Evolutionary conservation across 2,797 vertebrate genomes (phyloP).

Genomic region (Leptodactylus fallax): DNA sequence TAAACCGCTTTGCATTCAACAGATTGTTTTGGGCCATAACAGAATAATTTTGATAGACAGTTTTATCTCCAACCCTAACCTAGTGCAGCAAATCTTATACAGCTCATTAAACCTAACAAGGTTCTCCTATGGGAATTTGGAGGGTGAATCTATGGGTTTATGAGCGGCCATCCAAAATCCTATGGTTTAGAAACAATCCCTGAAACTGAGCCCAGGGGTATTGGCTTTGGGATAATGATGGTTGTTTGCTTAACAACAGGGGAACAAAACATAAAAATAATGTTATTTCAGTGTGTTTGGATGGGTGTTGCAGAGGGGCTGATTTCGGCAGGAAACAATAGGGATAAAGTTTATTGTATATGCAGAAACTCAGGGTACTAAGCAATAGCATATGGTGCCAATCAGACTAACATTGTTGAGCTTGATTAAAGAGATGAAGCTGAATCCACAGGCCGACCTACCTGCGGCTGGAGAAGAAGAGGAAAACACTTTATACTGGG

Average conservation of each 20-base stretch:
- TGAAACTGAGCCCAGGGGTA: background rate
- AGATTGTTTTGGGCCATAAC: no score
- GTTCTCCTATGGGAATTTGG: background rate
- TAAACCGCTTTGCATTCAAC: no score
- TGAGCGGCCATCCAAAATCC: background rate
- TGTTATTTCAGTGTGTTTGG: background rate
- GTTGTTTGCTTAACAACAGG: background rate
- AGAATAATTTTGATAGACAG: no score
- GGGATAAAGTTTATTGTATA: background rate
- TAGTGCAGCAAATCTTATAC: no score
- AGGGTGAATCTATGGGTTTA: background rate
- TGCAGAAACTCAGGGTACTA: background rate
- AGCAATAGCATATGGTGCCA: background rate
- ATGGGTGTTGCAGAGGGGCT: background rate
- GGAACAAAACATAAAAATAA: background rate
- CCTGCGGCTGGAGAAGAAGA: background rate
- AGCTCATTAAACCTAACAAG: background rate
- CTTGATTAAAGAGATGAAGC: conserved; percentile 4
- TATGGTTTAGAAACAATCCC: background rate
- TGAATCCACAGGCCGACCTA: conserved; percentile 5
- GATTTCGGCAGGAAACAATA: background rate
- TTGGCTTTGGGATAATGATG: background rate
- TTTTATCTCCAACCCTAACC: no score
- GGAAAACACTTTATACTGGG: conserved; percentile 3
- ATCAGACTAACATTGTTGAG: background rate